Base-by-base conservation (phyloP, 92 coral and sea anemone species). In the Virgularia gustaviana region DNA sequence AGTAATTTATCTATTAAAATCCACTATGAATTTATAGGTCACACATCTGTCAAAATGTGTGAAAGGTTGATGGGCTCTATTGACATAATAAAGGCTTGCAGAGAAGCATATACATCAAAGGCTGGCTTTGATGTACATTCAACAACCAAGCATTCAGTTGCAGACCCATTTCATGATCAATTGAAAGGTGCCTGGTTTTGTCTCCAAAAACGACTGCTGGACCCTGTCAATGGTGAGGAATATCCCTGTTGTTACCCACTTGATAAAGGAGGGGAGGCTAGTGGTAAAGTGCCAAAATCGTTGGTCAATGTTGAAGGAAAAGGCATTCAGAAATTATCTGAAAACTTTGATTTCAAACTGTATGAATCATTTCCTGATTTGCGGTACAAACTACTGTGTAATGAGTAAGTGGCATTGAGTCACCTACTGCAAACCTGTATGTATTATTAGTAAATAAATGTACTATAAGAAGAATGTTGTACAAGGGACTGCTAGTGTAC, bases 121-220 rank as follows among this genome's bases (percentile, higher is more conserved):
- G 52, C 31, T 51, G 79, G 79, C 10, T 78, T 77, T 63, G 76
- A 77, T 71, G 83, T 10, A 71, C 87, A 77, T 33, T 16, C 67
- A 32, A 83, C 83, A 22, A 44, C 23, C 32, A 38, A 42, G 33
- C 83, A 76, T 53, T 25, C 16, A 24, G 85, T 49, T 11, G 76
- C 57, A 41, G 68, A 66, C 51, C 70, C 85, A 15, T 65, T 77
- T 63, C 49, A 51, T 16, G 71, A 83, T 65, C 75, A 71, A 81
- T 57, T 83, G 11, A 83, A 83, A 52, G 87, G 83, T 23, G 45
- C 61, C 15, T 82, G 83, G 87, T 82, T 82, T 57, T 82, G 79
- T 31, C 52, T 79, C 12, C 32, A 71, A 63, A 71, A 79, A 28
- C 72, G 78, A 15, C 43, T 71, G 42, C 61, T 79, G 6, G 57